Evolutionary conservation across 2,888 invertebrate genomes (phyloP), one percentile per base, ranked within the genome.

Genomic region (Archaeoteleia sp.): DNA sequence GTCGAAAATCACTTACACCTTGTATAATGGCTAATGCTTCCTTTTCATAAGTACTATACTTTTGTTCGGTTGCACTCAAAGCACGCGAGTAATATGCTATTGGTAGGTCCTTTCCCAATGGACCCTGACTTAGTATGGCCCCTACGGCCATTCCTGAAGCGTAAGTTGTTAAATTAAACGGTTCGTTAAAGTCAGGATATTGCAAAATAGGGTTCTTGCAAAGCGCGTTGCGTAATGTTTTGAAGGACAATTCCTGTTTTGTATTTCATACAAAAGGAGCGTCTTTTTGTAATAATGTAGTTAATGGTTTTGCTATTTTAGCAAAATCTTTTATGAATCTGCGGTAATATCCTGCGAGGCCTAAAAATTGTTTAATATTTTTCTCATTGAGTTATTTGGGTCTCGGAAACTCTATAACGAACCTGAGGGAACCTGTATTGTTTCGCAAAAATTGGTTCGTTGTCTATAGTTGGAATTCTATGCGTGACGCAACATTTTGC

Each of bases 341-440:
- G 0, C 82, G 39, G 30, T 83, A 83, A 54, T 81, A 84, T 0
- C 78, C 77, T 0, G 70, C 54, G 1, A 74, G 30, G 0, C 70
- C 72, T 8, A 74, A 29, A 13, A 74, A 76, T 40, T 66, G 53
- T n/a, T 57, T 40, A 2, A 75, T 35, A 7, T 71, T 67, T 5
- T 70, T 70, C 4, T 45, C 58, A 6, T 42, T 68, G n/a, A n/a
- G n/a, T n/a, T n/a, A n/a, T 15, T 49, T 57, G 2, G 77, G 76
- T 9, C 17, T 23, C 5, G 71, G 62, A 29, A 62, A 70, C 49
- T 29, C 46, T 25, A 46, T 45, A 53, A 77, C 66, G n/a, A n/a
- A n/a, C n/a, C n/a, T n/a, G 29, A 0, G 68, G 65, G 13, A 48
- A 58, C 3, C 70, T 9, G 10, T 68, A 70, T 10, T 55, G 58